phyloP scores from a whole-genome alignment of 2,113 vertebrate species.

The Pseudorhombus dupliciocellatus region DNA sequence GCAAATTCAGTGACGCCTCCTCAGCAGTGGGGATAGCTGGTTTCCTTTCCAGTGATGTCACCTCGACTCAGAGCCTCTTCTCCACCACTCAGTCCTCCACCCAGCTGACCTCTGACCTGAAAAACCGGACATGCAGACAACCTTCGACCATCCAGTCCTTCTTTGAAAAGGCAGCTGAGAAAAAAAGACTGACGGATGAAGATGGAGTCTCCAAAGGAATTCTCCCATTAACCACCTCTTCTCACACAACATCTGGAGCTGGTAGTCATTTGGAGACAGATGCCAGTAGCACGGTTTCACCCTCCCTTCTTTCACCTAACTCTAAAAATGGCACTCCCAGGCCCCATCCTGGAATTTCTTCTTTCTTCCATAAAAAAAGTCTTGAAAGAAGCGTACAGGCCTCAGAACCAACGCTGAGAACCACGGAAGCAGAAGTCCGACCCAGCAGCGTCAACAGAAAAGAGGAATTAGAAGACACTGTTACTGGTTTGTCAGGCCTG shows the following conservation, averaged over 20 bases:
- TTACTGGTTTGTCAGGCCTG: background rate
- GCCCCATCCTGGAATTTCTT: conserved; percentile 52
- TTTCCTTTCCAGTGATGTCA: conserved; percentile 83
- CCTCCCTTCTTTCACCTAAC: conserved; percentile 2
- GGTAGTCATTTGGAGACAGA: conserved; percentile 16
- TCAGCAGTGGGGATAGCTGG: conserved; percentile 81
- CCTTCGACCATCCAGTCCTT: conserved; percentile 83
- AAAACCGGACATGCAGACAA: conserved; percentile 58
- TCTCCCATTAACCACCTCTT: background rate
- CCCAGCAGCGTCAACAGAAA: background rate
- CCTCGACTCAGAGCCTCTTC: conserved; percentile 61
- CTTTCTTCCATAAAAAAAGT: conserved; percentile 76
- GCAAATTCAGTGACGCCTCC: conserved; percentile 85
- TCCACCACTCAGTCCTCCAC: conserved; percentile 35
- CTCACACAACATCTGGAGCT: background rate
- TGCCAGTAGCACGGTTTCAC: background rate
- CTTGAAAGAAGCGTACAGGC: conserved; percentile 47
- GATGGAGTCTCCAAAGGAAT: background rate
- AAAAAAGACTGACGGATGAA: conserved; percentile 63
- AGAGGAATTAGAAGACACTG: conserved; percentile 4
- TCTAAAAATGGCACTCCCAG: conserved; percentile 10
- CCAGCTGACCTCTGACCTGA: conserved; percentile 31
- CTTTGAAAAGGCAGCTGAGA: conserved; percentile 86
- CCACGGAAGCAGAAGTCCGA: background rate
- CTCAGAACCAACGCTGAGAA: background rate